These are phyloP conservation scores for Lerema accius DNA, from an alignment of 1,140 invertebrate species.

Conservation along the genomic window DNA sequence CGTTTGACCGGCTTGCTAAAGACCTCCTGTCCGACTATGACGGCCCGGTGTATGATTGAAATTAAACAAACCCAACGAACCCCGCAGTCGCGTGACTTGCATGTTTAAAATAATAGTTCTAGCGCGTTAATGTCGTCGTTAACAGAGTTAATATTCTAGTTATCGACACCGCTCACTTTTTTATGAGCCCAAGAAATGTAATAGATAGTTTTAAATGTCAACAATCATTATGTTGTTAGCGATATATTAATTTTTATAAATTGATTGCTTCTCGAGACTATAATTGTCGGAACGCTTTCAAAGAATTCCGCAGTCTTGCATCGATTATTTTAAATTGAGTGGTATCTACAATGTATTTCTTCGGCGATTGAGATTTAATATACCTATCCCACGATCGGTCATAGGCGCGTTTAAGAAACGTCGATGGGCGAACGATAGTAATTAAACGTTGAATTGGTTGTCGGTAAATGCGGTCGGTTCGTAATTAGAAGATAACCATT, in stretches of 20 bases:
- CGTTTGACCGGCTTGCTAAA: slow-evolving; percentile 53
- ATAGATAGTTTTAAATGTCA: slow-evolving; percentile 28
- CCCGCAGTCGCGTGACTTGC: slow-evolving; percentile 26
- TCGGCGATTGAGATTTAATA: background rate
- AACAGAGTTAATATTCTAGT: slow-evolving; percentile 30
- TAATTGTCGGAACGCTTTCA: background rate
- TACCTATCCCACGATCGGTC: slow-evolving; percentile 16
- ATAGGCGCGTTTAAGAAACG: slow-evolving; percentile 1
- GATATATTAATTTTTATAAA: slow-evolving; percentile 16
- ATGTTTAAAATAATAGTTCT: slow-evolving; percentile 23
- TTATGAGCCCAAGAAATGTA: slow-evolving; percentile 24
- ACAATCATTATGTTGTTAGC: slow-evolving; percentile 8
- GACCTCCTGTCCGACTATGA: slow-evolving; percentile 61
- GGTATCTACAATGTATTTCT: background rate
- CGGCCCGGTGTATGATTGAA: slow-evolving; percentile 52
- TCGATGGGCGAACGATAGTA: slow-evolving; percentile 17
- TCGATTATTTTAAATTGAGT: too few relatives aligned
- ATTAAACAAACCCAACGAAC: slow-evolving; percentile 32
- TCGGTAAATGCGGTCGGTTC: slow-evolving; percentile 27
- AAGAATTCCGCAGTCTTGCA: background rate
- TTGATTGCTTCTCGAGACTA: slow-evolving; percentile 1
- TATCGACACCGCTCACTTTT: slow-evolving; percentile 27
- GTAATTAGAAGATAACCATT: slow-evolving; percentile 39
- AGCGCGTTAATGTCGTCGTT: slow-evolving; percentile 26
- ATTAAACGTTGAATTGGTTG: slow-evolving; percentile 23